A percentile compares a stretch with the other conserved stretches of the same genome.
Evolutionary conservation across 2,797 vertebrate genomes (phyloP).

Genomic region (Manis pentadactyla): DNA sequence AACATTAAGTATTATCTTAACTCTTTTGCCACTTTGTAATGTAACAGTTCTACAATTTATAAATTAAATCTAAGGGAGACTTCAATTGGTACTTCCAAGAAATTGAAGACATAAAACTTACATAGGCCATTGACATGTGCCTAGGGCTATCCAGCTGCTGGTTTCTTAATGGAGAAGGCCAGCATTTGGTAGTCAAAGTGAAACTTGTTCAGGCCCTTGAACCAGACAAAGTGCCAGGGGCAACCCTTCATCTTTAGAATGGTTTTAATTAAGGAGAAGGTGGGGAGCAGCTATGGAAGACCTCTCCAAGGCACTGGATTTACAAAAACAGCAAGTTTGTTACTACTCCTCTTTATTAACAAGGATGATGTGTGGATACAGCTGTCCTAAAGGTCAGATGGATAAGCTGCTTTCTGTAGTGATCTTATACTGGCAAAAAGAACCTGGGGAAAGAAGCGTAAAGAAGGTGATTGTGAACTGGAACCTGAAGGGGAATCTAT

Average conservation of each 20-base stretch:
- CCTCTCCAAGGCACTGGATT: not conserved
- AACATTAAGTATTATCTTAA: not conserved
- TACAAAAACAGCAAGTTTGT: not conserved
- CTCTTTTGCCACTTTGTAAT: slow-evolving; percentile 28
- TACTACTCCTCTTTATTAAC: not conserved
- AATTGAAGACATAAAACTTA: not conserved
- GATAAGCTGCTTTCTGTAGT: not conserved
- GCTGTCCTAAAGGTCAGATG: not conserved
- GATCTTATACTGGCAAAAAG: not conserved
- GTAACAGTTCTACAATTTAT: slow-evolving; percentile 30
- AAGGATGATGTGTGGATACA: not conserved
- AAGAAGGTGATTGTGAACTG: not conserved
- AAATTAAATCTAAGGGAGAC: not conserved
- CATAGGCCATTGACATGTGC: not conserved
- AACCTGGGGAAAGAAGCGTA: not conserved
- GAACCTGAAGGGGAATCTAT: not conserved
- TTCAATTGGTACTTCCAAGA: not conserved
- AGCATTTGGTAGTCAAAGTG: not conserved
- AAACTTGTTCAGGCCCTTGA: not conserved
- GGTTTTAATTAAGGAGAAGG: not conserved
- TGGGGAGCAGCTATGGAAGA: not conserved
- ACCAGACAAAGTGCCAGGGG: not conserved
- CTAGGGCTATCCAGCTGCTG: not conserved
- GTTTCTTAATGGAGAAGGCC: not conserved
- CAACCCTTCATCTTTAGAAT: not conserved